Evolutionary conservation across 2,113 vertebrate genomes (phyloP).

Genomic region (Gambusia affinis): DNA sequence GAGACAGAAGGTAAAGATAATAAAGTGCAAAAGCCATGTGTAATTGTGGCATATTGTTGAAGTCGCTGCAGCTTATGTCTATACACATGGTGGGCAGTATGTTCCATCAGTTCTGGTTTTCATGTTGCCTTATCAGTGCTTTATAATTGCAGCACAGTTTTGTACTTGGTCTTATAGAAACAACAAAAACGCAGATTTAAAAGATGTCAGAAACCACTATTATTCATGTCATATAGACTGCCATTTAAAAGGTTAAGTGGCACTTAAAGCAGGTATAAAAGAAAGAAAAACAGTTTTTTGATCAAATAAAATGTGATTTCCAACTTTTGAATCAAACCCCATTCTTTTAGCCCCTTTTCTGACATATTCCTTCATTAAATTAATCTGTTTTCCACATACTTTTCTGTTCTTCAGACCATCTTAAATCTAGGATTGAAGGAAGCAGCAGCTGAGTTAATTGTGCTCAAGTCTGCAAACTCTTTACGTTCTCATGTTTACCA

Average conservation of each 20-base stretch:
- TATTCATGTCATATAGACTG: neutral
- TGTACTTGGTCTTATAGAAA: neutral
- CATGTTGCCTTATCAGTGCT: neutral
- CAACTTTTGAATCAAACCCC: neutral
- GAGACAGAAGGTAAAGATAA: slow-evolving; percentile 35
- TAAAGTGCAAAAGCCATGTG: slow-evolving; percentile 24
- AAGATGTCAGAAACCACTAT: neutral
- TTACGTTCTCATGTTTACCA: neutral
- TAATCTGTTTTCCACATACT: neutral
- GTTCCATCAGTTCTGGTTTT: slow-evolving; percentile 28
- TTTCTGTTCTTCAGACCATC: neutral
- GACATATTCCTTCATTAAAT: neutral
- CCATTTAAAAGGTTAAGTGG: neutral
- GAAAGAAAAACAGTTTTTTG: neutral
- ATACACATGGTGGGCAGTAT: slow-evolving; percentile 40
- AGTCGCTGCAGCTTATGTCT: slow-evolving; percentile 30
- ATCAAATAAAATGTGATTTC: neutral
- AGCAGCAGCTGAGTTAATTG: no score
- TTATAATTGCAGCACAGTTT: neutral
- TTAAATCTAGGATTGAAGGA: neutral
- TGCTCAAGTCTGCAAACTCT: neutral
- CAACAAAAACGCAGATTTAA: neutral
- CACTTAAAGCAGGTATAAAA: neutral
- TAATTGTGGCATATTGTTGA: slow-evolving; percentile 12
- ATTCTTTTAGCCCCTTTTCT: neutral